These are phyloP conservation scores for Drosophila quadrilineata DNA, from an alignment of 1,140 invertebrate species.

Conservation along the genomic window DNA sequence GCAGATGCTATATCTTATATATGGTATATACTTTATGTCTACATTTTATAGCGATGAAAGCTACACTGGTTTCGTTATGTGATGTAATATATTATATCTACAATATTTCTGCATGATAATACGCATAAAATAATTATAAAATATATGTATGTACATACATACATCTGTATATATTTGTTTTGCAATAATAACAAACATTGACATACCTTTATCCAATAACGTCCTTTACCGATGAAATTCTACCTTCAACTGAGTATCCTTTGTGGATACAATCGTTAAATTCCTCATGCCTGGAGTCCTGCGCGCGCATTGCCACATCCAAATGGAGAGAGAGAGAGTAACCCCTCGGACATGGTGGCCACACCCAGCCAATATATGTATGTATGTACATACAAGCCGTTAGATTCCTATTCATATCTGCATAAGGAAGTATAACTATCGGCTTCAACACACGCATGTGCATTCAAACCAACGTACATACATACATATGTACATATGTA, in stretches of 20 bases:
- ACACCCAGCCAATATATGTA: constrained; percentile 50
- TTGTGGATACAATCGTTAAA: constrained; percentile 43
- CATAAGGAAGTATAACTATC: no score
- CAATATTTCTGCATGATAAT: no score
- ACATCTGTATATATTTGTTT: background rate
- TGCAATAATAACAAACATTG: constrained; percentile 5
- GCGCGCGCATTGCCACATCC: constrained; percentile 48
- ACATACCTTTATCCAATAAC: constrained; percentile 50
- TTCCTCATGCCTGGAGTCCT: constrained; percentile 10
- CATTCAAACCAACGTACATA: no score
- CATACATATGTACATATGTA: no score
- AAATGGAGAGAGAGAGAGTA: constrained; percentile 1
- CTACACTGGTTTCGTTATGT: no score
- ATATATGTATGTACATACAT: background rate
- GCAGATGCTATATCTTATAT: no score
- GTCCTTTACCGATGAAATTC: constrained; percentile 51
- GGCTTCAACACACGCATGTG: no score
- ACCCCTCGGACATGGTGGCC: constrained; percentile 40
- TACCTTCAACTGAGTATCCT: constrained; percentile 50
- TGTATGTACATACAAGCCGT: background rate
- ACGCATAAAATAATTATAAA: no score
- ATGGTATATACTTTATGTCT: no score
- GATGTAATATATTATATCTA: no score
- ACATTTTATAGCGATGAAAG: no score
- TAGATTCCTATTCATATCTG: no score